Base-by-base conservation (phyloP, 1,140 invertebrate genomes). In the Drosophila pachea region DNA sequence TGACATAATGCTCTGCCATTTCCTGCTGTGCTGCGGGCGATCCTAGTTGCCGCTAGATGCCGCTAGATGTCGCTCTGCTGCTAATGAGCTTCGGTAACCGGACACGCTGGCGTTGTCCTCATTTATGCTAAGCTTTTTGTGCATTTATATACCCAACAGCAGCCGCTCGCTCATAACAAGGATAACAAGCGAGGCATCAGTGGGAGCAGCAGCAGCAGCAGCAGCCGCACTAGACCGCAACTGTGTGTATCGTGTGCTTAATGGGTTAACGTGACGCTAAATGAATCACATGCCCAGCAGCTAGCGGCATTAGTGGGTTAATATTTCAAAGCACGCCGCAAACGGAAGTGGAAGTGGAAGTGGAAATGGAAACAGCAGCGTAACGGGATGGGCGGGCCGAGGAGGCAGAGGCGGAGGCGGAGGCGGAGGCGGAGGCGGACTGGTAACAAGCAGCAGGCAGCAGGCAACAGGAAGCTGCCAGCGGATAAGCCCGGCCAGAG, bases 241-340 rank as follows among this genome's bases (percentile, higher is more conserved):
- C n/a, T n/a, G n/a, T n/a, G n/a, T n/a, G 81, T 75, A 84, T 78
- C 42, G 50, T 63, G 43, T 73, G 74, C 78, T 86, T 86, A 84
- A 86, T 84, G 79, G 79, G 79, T 86, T 79, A 84, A 86, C 79
- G 81, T 84, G 79, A 86, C 76, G 83, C 81, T 78, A 78, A 78
- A 78, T 84, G 79, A 84, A 84, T 86, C 81, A 83, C 75, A 86
- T 63, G 74, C 42, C 40, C 53, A 16, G 58, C 54, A 63, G 74
- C 49, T 32, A 47, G 61, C 48, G 60, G 65, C 74, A 74, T 86
- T 79, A 73, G 76, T 84, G 79, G 81, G 79, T 79, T 84, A 84
- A 84, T 84, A 76, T 86, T 79, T 79, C 61, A 81, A 59, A 49
- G 49, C 16, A 9, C 11, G 7, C 12, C 42, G 16, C 9, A 11